Conservation (phyloP, 1,140 invertebrate genomes). For the Globodera rostochiensis region DNA sequence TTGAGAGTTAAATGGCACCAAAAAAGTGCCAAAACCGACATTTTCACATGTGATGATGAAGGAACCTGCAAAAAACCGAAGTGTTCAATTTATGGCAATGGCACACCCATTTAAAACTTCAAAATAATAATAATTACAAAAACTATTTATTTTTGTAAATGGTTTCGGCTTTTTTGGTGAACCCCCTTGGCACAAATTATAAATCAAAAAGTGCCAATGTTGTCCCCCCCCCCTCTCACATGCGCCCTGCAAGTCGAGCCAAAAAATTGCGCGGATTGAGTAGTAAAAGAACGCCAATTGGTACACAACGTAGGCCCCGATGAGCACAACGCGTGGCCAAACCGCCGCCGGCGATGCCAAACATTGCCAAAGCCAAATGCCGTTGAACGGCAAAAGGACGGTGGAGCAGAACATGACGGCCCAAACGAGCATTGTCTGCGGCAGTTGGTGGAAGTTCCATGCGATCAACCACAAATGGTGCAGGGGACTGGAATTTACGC, state of each 20-base stretch:
- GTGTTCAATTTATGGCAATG: too few relatives aligned
- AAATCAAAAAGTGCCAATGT: too few relatives aligned
- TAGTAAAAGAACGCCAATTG: constrained; percentile 56
- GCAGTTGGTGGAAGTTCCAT: constrained; percentile 61
- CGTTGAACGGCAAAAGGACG: constrained; percentile 44
- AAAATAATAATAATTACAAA: too few relatives aligned
- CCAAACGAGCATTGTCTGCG: constrained; percentile 55
- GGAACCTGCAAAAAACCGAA: constrained; percentile 38
- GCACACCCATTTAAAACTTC: too few relatives aligned
- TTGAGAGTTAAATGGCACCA: too few relatives aligned
- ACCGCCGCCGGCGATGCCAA: background rate
- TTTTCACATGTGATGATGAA: constrained; percentile 66
- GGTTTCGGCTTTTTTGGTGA: too few relatives aligned
- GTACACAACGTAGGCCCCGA: constrained; percentile 47
- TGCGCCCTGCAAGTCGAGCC: constrained; percentile 53
- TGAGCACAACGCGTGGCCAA: background rate
- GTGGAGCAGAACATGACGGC: constrained; percentile 60
- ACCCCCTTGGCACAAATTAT: too few relatives aligned
- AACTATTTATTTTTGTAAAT: too few relatives aligned
- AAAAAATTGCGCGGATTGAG: constrained; percentile 57
- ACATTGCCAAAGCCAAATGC: constrained; percentile 21
- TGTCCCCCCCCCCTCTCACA: constrained; percentile 27
- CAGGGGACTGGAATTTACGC: constrained; percentile 9
- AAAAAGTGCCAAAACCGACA: constrained; percentile 41
- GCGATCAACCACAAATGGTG: constrained; percentile 55